Percentiles rank a stretch among this genome's conserved stretches.
Conservation (phyloP, 2,113 vertebrate genomes). For the Propithecus coquereli region DNA sequence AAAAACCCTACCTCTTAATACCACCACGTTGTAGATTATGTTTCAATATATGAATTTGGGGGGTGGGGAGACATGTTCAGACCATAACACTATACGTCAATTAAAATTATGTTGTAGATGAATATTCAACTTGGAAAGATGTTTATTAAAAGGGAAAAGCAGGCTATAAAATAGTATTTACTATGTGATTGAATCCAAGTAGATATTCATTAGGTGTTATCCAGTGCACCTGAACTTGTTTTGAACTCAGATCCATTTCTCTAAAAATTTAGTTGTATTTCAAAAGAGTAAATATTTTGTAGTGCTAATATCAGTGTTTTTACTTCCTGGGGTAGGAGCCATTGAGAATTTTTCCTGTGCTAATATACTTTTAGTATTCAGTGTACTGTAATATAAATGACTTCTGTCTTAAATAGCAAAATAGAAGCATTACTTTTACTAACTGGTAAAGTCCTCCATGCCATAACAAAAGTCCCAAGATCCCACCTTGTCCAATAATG, state of each 20-base stretch:
- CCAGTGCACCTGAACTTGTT: neutral
- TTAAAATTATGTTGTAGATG: neutral
- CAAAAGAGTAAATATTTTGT: conserved; percentile 8
- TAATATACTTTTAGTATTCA: neutral
- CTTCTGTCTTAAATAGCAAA: neutral
- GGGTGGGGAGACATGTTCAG: neutral
- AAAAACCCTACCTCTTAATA: neutral
- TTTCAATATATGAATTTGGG: neutral
- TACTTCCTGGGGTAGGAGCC: neutral
- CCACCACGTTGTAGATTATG: neutral
- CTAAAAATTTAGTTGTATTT: conserved; percentile 25
- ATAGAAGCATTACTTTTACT: neutral
- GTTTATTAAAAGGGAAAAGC: neutral
- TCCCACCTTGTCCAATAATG: conserved; percentile 1
- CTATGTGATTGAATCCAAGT: neutral
- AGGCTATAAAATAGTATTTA: neutral
- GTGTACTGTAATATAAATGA: neutral
- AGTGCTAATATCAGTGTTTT: neutral
- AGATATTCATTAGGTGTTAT: neutral
- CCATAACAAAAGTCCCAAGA: neutral
- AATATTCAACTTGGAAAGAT: conserved; percentile 7
- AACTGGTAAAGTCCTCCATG: neutral
- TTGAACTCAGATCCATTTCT: neutral
- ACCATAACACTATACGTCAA: neutral
- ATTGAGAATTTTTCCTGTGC: neutral